Evolutionary conservation across 2,797 vertebrate genomes (phyloP), one percentile per base, ranked within the genome.

Genomic region (Pristis pectinata): DNA sequence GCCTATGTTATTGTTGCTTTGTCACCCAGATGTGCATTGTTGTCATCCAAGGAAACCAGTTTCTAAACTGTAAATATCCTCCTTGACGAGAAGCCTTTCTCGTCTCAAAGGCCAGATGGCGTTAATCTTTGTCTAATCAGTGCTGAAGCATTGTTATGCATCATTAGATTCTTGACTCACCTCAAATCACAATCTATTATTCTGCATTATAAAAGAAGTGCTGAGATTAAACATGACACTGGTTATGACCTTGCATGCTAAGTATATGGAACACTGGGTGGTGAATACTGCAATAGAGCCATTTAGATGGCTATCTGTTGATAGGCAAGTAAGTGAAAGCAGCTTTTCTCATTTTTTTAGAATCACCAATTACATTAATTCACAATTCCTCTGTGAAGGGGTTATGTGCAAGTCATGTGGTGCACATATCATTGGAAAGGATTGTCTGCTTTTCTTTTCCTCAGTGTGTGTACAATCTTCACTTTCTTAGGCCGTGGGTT

Each of bases 151-250:
- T 53, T 64, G 24, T 41, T 94, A 34, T 30, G 92, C 27, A 34
- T 74, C 67, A 94, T 94, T 94, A 67, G 87, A 64, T 67, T 94
- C 17, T 5, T 53, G 70, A 94, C 44, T 91, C 70, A 22, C 44
- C 44, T 93, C 27, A 72, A 94, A 74, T 30, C 30, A 30, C 7
- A 44, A 76, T 67, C 44, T 6, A 53, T 74, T 76, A 94, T 94
- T 76, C 44, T 76, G 70, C 44, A 49, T 53, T 74, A 53, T 30
- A 74, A 93, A 74, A 76, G 41, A 30, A n/a, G 92, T 30, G 24
- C 64, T 30, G 27, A 74, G 41, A 34, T 41, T 41, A 22, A 41
- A 44, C 1, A 24, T 67, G 61, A 74, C 41, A 94, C 83, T 53
- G 44, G 27, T 70, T 44, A 72, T 72, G 19, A 24, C 7, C 34